Base-by-base conservation (phyloP, 92 coral and sea anemone genomes). In the Porites lobata region DNA sequence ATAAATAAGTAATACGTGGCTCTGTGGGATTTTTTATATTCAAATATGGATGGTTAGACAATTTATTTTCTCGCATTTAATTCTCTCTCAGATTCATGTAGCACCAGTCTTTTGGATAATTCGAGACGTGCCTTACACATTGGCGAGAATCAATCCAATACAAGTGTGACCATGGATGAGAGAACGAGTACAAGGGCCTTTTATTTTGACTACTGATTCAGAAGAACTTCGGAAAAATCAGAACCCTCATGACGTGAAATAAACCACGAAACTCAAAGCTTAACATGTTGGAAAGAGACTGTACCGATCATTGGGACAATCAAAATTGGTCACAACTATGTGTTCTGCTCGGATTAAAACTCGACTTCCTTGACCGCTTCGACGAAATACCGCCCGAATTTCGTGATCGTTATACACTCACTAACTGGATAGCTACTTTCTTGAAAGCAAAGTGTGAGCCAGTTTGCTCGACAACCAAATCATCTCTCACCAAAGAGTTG, bases 391-490 rank as follows among this genome's bases (percentile, higher is more conserved):
- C 83, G 9, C 76, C 71, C 0, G 87, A 90, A 11, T 43, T 86
- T 75, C 72, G 21, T 50, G 73, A 78, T n/a, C 96, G 90, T 58
- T n/a, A 52, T 59, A 56, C 84, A 0, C 8, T 78, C 24, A 63
- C 51, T 59, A 87, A 87, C 12, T 90, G 94, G 92, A 65, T 93
- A 57, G 74, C 43, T 7, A 83, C 47, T 65, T 87, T 83, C 61
- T 73, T 90, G 5, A 65, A 69, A 4, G 74, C 83, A 26, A 78
- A 38, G 62, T 87, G 77, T 61, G 63, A 86, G 72, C 68, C 72
- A 29, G 22, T 69, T 26, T 9, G 29, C 47, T 29, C 5, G 9
- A 13, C 19, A 5, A 26, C 66, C 18, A 71, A 77, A 14, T 13
- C 18, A 6, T 24, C 75, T 12, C 69, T 72, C 2, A 67, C 59